Percentiles rank a stretch among this genome's conserved stretches.
These are phyloP conservation scores for Torymus tubicola DNA, from an alignment of 2,888 invertebrate species.

Conservation along the genomic window DNA sequence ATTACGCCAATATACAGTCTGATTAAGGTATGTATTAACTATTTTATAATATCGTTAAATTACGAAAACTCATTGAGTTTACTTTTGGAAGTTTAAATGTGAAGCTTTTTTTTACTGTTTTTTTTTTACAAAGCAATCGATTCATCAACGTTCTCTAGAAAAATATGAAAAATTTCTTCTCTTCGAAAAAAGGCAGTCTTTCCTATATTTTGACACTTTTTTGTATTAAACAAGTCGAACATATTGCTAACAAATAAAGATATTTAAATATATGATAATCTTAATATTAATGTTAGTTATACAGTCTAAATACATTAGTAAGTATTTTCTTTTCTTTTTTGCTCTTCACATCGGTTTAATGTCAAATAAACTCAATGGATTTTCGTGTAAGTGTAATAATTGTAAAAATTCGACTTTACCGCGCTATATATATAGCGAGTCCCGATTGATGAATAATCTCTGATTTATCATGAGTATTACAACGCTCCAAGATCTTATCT, in stretches of 20 bases:
- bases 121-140: conserved; percentile 13
- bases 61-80: conserved; percentile 49
- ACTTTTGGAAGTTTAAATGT: conserved; percentile 38
- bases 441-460: not conserved
- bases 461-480: conserved; percentile 12
- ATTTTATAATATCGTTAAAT: conserved; percentile 45
- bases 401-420: conserved; percentile 33
- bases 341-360: not conserved
- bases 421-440: conserved; percentile 24
- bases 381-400: conserved; percentile 26
- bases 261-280: conserved; percentile 24
- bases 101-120: conserved; percentile 11
- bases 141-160: conserved; percentile 20
- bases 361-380: conserved; percentile 44
- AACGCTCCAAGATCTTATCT: conserved; percentile 18
- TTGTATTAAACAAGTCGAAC: conserved; percentile 10
- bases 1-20: conserved; percentile 51
- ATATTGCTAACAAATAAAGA: conserved; percentile 14
- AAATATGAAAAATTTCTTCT: conserved; percentile 31
- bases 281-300: conserved; percentile 17
- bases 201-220: conserved; percentile 15
- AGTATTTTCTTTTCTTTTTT: conserved; percentile 5
- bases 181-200: conserved; percentile 25
- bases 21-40: conserved; percentile 48
- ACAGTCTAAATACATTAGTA: conserved; percentile 2